phyloP scores from a whole-genome alignment of 2,797 vertebrate genomes.

The Sebastes dallii region DNA sequence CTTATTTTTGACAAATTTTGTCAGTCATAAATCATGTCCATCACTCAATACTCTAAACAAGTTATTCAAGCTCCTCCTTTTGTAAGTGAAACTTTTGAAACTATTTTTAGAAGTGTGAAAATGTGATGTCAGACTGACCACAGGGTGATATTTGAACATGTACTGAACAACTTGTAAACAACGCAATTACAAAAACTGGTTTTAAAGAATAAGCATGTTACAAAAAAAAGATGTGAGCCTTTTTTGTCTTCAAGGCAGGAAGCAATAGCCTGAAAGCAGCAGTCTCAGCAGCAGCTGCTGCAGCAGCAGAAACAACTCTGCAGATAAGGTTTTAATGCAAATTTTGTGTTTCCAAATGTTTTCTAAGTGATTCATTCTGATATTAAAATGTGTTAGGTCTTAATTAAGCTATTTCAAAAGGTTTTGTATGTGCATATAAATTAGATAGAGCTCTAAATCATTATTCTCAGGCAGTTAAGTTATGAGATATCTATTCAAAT shows the following conservation, averaged over 20 bases:
- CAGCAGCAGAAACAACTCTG: not conserved
- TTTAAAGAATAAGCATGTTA: not conserved
- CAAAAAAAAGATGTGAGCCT: not conserved
- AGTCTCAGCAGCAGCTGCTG: not conserved
- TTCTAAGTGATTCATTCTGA: not conserved
- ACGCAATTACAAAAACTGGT: not conserved
- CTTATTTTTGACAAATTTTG: not conserved
- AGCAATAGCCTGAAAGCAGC: not conserved
- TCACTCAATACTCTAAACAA: not conserved
- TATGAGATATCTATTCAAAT: not conserved
- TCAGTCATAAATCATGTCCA: not conserved
- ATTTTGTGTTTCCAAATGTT: not conserved
- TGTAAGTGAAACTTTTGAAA: not conserved
- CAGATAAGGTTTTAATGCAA: not conserved
- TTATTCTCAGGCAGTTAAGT: not conserved
- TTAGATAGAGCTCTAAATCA: not conserved
- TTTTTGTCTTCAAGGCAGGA: constrained; percentile 10
- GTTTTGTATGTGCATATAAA: not conserved
- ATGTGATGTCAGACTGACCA: not conserved
- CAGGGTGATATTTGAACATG: not conserved
- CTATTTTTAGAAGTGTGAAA: not conserved
- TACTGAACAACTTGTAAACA: not conserved
- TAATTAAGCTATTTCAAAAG: not conserved
- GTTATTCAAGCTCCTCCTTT: not conserved
- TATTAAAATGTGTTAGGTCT: not conserved